These are phyloP conservation scores for Deilephila elpenor DNA, from an alignment of 2,888 invertebrate genomes.

Conservation along the genomic window DNA sequence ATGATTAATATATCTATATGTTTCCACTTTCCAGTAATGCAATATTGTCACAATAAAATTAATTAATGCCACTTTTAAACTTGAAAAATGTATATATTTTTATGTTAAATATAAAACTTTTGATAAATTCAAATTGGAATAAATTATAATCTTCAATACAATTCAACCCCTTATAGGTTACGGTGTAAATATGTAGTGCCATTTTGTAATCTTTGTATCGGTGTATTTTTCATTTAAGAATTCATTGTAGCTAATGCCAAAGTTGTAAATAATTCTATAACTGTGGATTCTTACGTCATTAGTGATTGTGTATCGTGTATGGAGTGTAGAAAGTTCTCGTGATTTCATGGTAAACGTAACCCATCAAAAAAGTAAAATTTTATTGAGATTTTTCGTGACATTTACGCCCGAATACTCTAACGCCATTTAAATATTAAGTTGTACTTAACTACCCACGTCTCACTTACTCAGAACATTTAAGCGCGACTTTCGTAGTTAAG, in stretches of 20 bases:
- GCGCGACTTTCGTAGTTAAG: too few relatives aligned
- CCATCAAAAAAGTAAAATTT: not conserved
- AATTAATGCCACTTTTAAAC: slow-evolving; percentile 24
- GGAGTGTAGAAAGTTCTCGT: slow-evolving; percentile 8
- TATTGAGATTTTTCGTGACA: not conserved
- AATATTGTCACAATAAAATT: not conserved
- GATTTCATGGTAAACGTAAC: not conserved
- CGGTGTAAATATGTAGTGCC: slow-evolving; percentile 72
- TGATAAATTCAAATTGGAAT: not conserved
- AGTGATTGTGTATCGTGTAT: slow-evolving; percentile 62
- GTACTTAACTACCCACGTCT: too few relatives aligned
- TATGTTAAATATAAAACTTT: not conserved
- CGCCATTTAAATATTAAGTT: too few relatives aligned
- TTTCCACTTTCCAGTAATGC: not conserved
- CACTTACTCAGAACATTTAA: too few relatives aligned
- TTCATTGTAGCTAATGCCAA: slow-evolving; percentile 75
- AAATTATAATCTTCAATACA: slow-evolving; percentile 13
- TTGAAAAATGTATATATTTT: not conserved
- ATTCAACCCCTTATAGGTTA: slow-evolving; percentile 44
- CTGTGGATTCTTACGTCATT: slow-evolving; percentile 38
- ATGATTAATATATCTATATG: not conserved
- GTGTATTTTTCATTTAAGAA: slow-evolving; percentile 47
- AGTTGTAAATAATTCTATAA: slow-evolving; percentile 69
- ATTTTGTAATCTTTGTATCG: slow-evolving; percentile 56
- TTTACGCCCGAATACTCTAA: not conserved